Base-by-base conservation (phyloP, 2,888 invertebrate genomes). In the Serripes groenlandicus region DNA sequence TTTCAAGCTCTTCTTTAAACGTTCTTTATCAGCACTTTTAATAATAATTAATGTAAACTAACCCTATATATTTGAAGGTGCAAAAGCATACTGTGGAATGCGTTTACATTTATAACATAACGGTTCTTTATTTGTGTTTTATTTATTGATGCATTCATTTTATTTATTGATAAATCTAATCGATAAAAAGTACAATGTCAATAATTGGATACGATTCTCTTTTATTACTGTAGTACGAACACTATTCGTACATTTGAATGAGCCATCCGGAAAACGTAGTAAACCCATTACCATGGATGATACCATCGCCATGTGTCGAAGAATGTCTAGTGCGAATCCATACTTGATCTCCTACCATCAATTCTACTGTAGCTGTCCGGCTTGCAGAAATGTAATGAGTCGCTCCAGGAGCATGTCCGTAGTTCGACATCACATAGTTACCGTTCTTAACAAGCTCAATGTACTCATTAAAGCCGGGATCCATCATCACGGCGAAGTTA, bases 371-470 rank as follows among this genome's bases (percentile, higher is more conserved):
- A 4, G 32, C 70, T 3, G 70, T 69, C 23, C 76, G 28, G 23
- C 60, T 76, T 11, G 42, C 26, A 21, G 76, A 70, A 5, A 70
- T 34, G 15, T 37, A 4, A 42, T 70, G 32, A 23, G 1, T n/a
- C 1, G 54, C 32, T 7, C 70, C 62, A 32, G 18, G 9, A 2
- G 70, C 69, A 34, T 76, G 70, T 15, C 60, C 70, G 34, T 62
- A 76, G 42, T 76, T 76, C 9, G 5, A 62, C 32, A 76, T 70
- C 21, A 76, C 42, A 28, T 60, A 42, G n/a, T 23, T 3, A 23
- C 76, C 76, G 26, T 76, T 49, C 37, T 42, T 60, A 1, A 76
- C 76, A 5, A 76, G 35, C 26, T 76, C 70, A 3, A 76, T 15
- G n/a, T 76, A 76, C 34, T 76, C 60, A 3, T 30, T 23, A 7